Percentiles rank a stretch among this genome's conserved stretches.
Conservation (phyloP, 2,113 vertebrate species). For the Motacilla alba region DNA sequence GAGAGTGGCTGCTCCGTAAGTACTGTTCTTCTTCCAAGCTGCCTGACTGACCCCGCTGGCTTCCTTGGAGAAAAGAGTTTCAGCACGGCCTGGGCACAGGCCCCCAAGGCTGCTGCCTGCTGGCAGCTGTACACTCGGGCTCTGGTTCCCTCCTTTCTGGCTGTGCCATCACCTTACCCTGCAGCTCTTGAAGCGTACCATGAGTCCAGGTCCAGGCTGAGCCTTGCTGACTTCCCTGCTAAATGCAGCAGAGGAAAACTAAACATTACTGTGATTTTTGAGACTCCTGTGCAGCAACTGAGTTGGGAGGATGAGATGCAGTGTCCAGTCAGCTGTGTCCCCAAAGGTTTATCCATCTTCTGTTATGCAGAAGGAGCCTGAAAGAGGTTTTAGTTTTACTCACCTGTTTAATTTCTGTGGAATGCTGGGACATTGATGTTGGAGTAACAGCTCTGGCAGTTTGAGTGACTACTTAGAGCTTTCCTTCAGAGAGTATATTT, state of each 20-base stretch:
- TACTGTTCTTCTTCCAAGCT: not conserved
- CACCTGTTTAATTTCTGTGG: not conserved
- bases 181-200: not conserved
- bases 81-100: not conserved
- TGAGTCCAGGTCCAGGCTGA: not conserved
- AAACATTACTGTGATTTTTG: not conserved
- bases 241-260: not conserved
- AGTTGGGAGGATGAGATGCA: not conserved
- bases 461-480: not conserved
- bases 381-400: not conserved
- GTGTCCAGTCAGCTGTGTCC: not conserved
- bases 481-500: not conserved
- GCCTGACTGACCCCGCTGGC: not conserved
- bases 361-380: not conserved
- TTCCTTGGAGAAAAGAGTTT: not conserved
- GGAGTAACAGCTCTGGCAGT: not conserved
- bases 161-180: not conserved
- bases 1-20: not conserved
- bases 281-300: not conserved
- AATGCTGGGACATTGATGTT: not conserved
- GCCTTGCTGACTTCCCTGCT: not conserved
- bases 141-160: not conserved
- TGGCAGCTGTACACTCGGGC: not conserved
- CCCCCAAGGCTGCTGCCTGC: not conserved
- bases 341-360: not conserved